These are phyloP conservation scores for Cheilosia scutellata DNA, from an alignment of 2,888 invertebrate species.

Conservation along the genomic window DNA sequence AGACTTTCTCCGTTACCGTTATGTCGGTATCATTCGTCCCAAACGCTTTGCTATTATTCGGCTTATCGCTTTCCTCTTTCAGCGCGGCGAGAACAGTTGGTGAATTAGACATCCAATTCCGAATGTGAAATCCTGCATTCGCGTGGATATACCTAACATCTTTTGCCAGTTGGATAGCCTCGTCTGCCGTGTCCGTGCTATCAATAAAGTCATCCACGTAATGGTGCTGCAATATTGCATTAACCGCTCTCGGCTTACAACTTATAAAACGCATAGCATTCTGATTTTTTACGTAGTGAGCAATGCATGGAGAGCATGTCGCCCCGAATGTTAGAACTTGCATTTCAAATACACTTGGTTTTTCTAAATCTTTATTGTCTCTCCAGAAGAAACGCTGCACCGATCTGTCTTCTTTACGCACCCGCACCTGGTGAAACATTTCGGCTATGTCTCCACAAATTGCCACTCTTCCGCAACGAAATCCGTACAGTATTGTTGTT, in stretches of 20 bases:
- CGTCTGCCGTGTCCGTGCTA: background rate
- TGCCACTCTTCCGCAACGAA: too few species aligned
- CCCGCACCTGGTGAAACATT: too few species aligned
- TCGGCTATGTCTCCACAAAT: too few species aligned
- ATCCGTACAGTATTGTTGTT: too few species aligned
- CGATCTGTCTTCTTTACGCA: too few species aligned
- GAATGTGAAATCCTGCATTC: background rate
- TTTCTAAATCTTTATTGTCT: too few species aligned
- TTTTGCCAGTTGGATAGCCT: background rate
- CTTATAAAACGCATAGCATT: background rate
- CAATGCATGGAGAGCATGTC: background rate
- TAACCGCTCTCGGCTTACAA: background rate
- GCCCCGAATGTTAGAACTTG: background rate
- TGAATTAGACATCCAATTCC: background rate
- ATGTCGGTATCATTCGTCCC: too few species aligned
- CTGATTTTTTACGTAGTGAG: background rate
- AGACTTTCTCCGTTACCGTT: too few species aligned
- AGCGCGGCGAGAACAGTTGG: background rate
- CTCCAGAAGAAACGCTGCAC: too few species aligned
- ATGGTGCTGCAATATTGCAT: background rate
- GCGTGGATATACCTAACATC: background rate
- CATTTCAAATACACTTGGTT: background rate
- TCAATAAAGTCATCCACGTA: conserved; percentile 4
- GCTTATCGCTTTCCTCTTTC: too few species aligned
- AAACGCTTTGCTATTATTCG: too few species aligned